A percentile compares a stretch with the other conserved stretches of the same genome.
phyloP scores from a whole-genome alignment of 2,797 vertebrate species.

The Botia almorhae region DNA sequence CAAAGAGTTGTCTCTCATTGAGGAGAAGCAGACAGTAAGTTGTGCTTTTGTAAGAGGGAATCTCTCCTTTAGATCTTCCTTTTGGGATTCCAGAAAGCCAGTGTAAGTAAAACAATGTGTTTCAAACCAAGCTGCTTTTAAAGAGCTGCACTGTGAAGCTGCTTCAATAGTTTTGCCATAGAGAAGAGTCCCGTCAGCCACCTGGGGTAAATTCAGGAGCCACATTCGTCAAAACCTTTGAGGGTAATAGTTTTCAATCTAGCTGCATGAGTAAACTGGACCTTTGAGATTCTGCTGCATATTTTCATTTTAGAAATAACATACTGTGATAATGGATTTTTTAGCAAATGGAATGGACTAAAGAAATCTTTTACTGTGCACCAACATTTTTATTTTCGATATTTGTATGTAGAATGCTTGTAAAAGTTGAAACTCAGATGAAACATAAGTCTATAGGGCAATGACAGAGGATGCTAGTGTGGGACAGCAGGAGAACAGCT shows the following conservation, averaged over 20 bases:
- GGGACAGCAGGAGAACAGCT: background rate
- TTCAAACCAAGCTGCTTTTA: slow-evolving; percentile 16
- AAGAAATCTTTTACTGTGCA: background rate
- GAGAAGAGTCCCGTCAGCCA: slow-evolving; percentile 2
- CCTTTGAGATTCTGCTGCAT: background rate
- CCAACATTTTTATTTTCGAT: background rate
- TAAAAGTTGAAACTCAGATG: background rate
- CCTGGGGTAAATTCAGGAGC: background rate
- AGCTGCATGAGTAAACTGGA: background rate
- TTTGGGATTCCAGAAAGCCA: background rate
- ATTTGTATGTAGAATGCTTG: background rate
- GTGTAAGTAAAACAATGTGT: slow-evolving; percentile 22
- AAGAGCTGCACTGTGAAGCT: slow-evolving; percentile 19
- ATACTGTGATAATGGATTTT: background rate
- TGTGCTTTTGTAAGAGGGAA: slow-evolving; percentile 33
- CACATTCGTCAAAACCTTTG: background rate
- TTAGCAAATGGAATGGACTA: background rate
- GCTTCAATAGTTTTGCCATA: background rate
- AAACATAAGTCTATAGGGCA: background rate
- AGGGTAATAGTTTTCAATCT: slow-evolving; percentile 17
- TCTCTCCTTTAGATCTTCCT: slow-evolving; percentile 36
- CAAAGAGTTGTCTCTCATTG: slow-evolving; percentile 15
- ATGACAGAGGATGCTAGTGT: background rate
- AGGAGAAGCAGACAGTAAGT: slow-evolving; percentile 10
- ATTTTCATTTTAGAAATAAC: background rate